Evolutionary conservation across 2,113 vertebrate species (phyloP), one percentile per base, ranked within the genome.

Genomic region (Ascaphus truei): DNA sequence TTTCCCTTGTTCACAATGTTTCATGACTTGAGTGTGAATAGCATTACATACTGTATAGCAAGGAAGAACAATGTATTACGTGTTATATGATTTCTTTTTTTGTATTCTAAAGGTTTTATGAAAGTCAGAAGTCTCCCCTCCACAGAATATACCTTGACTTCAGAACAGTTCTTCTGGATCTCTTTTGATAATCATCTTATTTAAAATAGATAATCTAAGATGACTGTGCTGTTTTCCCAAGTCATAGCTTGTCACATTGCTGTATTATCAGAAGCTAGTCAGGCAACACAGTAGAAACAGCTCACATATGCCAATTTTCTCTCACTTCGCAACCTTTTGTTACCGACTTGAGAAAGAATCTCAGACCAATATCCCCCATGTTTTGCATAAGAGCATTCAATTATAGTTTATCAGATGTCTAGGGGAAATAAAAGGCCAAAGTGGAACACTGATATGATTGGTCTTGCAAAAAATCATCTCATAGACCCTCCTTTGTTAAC

Each of bases 281-380:
- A 86, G 80, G 78, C 80, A 83, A 78, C 74, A 73, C 77, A 72
- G 63, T 16, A 75, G 76, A 81, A 79, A 76, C 37, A 75, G 68
- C 73, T 69, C 68, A 45, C 79, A 82, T 79, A 81, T 79, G 78
- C 73, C 82, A 76, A 53, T 79, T 79, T 58, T n/a, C 55, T 58
- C 59, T 16, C 8, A 69, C 56, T 62, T 64, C 65, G 58, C 72
- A 77, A 77, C 73, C 26, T 59, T 79, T 83, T 78, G 74, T 48
- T 69, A 78, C 62, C 51, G 77, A 74, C 60, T 72, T 23, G 66
- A 77, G 75, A 43, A 77, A 76, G 79, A 18, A n/a, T 18, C 20
- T 64, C 61, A 71, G 65, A 56, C 75, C 77, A 71, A 56, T 77
- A 66, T 72, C 58, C 45, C 22, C 68, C 80, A 76, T 79, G 56